Base-by-base conservation (phyloP, 2,888 invertebrate species). In the Chrysolina americana region DNA sequence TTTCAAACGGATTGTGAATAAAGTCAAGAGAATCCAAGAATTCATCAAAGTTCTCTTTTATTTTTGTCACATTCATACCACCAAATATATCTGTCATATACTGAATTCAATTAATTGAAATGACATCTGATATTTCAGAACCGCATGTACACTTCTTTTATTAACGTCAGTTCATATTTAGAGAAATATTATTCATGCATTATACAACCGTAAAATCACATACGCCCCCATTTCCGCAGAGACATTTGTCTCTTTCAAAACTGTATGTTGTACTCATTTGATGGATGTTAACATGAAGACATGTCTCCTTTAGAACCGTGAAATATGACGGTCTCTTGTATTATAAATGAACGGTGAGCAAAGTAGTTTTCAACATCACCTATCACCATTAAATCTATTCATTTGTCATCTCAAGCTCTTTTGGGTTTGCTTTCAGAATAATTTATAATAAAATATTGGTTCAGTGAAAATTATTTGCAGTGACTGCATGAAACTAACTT, bases 281-380 rank as follows among this genome's bases (percentile, higher is more conserved):
- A 80, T 78, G 77, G 79, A 80, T 80, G 79, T 76, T 78, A 77
- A 78, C 77, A 78, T 68, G 74, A 68, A 73, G 75, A 79, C 73
- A 73, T 76, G 76, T 76, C 78, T 73, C 73, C 73, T 69, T 74
- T 74, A 73, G 74, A 78, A 76, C 78, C 77, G 74, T 78, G 76
- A 79, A 79, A 79, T 79, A 79, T 78, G 76, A 73, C 66, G 68
- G 73, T 66, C 74, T 72, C 73, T 68, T 66, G 47, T 76, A 63
- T 74, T 76, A 79, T 66, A 77, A 79, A 77, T 76, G 76, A 65
- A 68, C 62, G 66, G 72, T 68, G 71, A 73, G 71, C 71, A 73
- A 65, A 75, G 70, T 78, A 75, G 74, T 79, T 76, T 77, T 71
- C 36, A 74, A 77, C 75, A 76, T 53, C 5, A 11, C 53, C 17